Evolutionary conservation across 2,888 invertebrate genomes (phyloP).

Genomic region (Liodrosophila aerea): DNA sequence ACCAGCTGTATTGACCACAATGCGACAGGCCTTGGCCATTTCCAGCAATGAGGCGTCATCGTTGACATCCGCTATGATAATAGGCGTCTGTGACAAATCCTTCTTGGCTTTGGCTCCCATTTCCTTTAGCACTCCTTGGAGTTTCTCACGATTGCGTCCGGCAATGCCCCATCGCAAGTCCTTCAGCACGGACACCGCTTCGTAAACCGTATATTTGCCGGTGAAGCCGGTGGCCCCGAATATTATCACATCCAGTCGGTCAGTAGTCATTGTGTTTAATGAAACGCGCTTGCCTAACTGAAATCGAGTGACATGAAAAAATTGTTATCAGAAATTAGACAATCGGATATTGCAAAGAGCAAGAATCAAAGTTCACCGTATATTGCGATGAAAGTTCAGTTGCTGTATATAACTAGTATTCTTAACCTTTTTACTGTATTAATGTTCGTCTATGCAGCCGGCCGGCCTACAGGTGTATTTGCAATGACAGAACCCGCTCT

Average conservation of each 20-base stretch:
- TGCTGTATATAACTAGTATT: too few relatives aligned
- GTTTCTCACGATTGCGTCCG: conserved; percentile 86
- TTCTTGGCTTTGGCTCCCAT: conserved; percentile 83
- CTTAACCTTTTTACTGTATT: too few relatives aligned
- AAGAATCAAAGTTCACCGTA: too few relatives aligned
- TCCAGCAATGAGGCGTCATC: conserved; percentile 88
- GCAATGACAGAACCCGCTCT: too few relatives aligned
- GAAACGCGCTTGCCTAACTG: too few relatives aligned
- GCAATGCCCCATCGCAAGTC: conserved; percentile 93
- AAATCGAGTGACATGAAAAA: too few relatives aligned
- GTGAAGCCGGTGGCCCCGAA: conserved; percentile 97
- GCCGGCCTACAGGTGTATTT: too few relatives aligned
- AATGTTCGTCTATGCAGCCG: too few relatives aligned
- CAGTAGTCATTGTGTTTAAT: conserved; percentile 63
- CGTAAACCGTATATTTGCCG: conserved; percentile 91
- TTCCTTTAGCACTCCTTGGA: conserved; percentile 83
- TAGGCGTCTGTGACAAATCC: conserved; percentile 84
- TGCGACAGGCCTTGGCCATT: conserved; percentile 91
- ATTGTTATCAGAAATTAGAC: conserved; percentile 37
- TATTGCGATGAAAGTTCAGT: too few relatives aligned
- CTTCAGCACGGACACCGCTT: conserved; percentile 84
- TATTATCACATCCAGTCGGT: conserved; percentile 89
- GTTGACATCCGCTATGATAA: conserved; percentile 90
- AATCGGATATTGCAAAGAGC: conserved; percentile 27
- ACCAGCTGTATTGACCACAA: conserved; percentile 96